Evolutionary conservation across 2,888 invertebrate species (phyloP).

Genomic region (Meteorus cinctellus): DNA sequence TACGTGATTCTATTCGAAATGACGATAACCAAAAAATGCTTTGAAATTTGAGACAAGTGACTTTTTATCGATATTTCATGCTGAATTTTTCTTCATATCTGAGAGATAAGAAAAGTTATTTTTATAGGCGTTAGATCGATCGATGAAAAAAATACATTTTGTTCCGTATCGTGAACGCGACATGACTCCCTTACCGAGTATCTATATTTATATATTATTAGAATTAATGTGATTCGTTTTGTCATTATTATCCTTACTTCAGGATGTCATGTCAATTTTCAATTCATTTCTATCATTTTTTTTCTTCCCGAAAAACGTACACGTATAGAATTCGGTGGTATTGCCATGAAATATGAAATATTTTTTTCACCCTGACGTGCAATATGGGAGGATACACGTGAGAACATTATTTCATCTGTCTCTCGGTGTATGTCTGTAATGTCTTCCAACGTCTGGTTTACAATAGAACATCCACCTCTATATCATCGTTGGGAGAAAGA

Average conservation of each 20-base stretch:
- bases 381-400: constrained; percentile 3
- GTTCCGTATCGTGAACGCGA: not conserved
- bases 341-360: constrained; percentile 20
- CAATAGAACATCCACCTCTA: not conserved
- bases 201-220: not conserved
- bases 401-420: constrained; percentile 25
- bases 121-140: constrained; percentile 19
- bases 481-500: not conserved
- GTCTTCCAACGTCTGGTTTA: constrained; percentile 14
- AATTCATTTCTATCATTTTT: constrained; percentile 13
- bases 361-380: not conserved
- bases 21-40: constrained; percentile 10
- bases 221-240: not conserved
- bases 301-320: constrained; percentile 24
- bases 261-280: constrained; percentile 24
- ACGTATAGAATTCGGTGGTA: constrained; percentile 23
- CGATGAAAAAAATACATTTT: constrained; percentile 12
- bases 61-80: constrained; percentile 24
- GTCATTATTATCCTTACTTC: not conserved
- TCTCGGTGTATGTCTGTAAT: constrained; percentile 19
- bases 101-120: constrained; percentile 31
- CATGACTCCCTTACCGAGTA: not conserved
- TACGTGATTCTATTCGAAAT: constrained; percentile 14
- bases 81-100: constrained; percentile 7
- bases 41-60: constrained; percentile 24